Percentiles rank a stretch among this genome's conserved stretches.
phyloP scores from a whole-genome alignment of 2,888 invertebrate species.

The Drosophila helvetica region DNA sequence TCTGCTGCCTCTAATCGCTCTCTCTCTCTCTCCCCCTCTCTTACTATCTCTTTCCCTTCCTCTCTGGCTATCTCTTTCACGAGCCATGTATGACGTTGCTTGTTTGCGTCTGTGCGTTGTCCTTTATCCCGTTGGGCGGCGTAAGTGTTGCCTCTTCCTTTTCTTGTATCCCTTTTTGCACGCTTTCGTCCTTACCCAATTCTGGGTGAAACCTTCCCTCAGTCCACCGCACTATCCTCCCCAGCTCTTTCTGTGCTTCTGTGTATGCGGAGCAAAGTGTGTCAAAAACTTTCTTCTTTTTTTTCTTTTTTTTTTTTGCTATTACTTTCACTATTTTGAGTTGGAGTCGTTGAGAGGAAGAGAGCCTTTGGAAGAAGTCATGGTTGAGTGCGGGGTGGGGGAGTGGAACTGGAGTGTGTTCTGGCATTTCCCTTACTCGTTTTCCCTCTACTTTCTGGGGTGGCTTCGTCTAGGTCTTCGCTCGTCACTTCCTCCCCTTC shows the following conservation, averaged over 20 bases:
- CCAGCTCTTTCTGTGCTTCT: conserved; percentile 25
- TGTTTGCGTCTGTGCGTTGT: conserved; percentile 23
- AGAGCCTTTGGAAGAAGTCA: neutral
- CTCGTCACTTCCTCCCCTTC: neutral
- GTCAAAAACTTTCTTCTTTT: conserved; percentile 66
- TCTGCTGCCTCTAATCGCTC: neutral
- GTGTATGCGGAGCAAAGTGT: conserved; percentile 62
- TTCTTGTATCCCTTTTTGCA: conserved; percentile 31
- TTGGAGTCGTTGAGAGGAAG: conserved; percentile 19
- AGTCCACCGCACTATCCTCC: neutral
- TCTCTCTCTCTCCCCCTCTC: neutral
- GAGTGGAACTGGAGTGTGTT: conserved; percentile 15
- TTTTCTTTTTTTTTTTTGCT: conserved; percentile 45
- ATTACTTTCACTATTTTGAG: conserved; percentile 76
- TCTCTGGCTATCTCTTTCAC: neutral
- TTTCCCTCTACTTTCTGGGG: conserved; percentile 31
- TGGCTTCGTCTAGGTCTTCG: conserved; percentile 10
- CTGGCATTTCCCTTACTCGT: conserved; percentile 33
- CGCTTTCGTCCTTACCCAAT: conserved; percentile 8
- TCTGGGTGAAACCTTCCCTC: neutral
- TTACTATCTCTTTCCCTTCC: no score
- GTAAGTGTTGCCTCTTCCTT: conserved; percentile 48
- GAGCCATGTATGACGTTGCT: conserved; percentile 18
- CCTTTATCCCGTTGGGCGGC: conserved; percentile 20
- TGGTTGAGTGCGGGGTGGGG: no score